Evolutionary conservation across 2,113 vertebrate species (phyloP).

Genomic region (Urocynchramus pylzowi): DNA sequence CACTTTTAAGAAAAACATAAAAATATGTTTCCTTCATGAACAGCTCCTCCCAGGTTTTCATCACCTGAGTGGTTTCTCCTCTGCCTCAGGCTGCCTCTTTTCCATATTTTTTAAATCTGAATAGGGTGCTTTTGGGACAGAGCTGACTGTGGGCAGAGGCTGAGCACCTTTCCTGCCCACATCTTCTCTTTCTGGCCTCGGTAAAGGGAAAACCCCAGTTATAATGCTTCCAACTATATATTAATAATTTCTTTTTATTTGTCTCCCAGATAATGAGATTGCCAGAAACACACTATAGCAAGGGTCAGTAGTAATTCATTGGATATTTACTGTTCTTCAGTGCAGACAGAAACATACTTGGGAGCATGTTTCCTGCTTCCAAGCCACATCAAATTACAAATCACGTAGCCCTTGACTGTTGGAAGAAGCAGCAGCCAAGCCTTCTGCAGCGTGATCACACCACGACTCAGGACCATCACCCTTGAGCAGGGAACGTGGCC

Average conservation of each 20-base stretch:
- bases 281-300: background rate
- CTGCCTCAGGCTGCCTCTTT: background rate
- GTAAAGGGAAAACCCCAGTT: background rate
- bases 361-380: background rate
- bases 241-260: background rate
- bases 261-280: background rate
- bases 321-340: background rate
- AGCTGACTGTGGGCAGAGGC: background rate
- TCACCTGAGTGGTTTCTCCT: background rate
- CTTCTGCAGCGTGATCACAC: background rate
- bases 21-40: background rate
- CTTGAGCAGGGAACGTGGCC: background rate
- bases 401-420: fast-evolving
- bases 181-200: fast-evolving
- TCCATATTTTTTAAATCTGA: background rate
- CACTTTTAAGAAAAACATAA: background rate
- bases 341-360: background rate
- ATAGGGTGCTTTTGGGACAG: background rate
- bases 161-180: background rate
- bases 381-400: background rate
- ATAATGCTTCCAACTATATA: background rate
- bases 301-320: background rate
- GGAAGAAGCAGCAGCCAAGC: background rate
- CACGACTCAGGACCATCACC: fast-evolving
- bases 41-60: background rate